Percentiles rank a stretch among this genome's conserved stretches.
Conservation (phyloP, 2,797 vertebrate species). For the Geotrypetes seraphini region DNA sequence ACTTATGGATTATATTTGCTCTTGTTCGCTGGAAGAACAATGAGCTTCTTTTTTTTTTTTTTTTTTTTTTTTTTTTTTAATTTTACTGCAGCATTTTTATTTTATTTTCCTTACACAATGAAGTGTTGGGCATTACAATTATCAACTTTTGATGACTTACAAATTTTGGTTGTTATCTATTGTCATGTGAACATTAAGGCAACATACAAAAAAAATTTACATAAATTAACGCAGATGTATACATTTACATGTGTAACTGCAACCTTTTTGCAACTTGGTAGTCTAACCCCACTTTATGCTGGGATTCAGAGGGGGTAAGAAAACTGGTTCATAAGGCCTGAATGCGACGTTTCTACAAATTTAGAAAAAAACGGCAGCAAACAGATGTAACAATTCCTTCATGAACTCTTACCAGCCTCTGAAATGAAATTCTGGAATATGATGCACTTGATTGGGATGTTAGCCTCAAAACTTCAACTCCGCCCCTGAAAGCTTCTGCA, state of each 20-base stretch:
- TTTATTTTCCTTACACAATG: conserved; percentile 53
- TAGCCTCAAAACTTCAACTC: conserved; percentile 6
- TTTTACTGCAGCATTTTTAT: conserved; percentile 51
- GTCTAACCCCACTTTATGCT: conserved; percentile 21
- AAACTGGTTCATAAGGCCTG: conserved; percentile 34
- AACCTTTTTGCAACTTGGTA: conserved; percentile 38
- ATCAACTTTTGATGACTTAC: conserved; percentile 56
- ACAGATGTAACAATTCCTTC: conserved; percentile 30
- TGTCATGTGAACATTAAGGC: conserved; percentile 53
- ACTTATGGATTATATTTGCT: too few species aligned
- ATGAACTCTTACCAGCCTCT: conserved; percentile 45
- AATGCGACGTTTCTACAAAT: conserved; percentile 31
- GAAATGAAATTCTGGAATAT: conserved; percentile 35
- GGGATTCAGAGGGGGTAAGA: conserved; percentile 13
- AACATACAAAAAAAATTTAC: conserved; percentile 60
- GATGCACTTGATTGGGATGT: conserved; percentile 21
- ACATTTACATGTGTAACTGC: conserved; percentile 60
- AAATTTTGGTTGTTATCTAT: conserved; percentile 56
- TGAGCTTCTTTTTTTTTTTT: too few species aligned
- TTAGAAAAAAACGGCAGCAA: conserved; percentile 29
- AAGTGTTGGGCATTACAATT: conserved; percentile 52
- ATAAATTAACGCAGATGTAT: conserved; percentile 60
- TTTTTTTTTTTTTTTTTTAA: too few species aligned
- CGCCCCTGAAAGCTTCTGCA: not conserved
- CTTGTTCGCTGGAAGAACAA: too few species aligned